Evolutionary conservation across 2,113 vertebrate species (phyloP).

Genomic region (Zapus hudsonius): DNA sequence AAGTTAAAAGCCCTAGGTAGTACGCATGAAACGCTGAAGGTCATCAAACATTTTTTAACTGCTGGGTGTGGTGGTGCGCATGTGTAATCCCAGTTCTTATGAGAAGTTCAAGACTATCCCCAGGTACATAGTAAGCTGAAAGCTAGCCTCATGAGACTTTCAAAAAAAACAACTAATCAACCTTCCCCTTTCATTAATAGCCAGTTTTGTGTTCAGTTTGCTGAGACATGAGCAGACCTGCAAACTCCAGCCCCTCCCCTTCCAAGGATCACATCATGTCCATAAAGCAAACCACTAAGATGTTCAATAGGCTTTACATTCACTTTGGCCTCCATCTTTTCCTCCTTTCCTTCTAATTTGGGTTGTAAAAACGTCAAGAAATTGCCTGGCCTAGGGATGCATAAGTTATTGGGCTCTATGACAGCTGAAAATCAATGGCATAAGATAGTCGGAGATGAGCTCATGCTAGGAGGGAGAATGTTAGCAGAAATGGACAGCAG

Average conservation of each 20-base stretch:
- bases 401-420: conserved; percentile 40
- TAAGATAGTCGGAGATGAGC: conserved; percentile 51
- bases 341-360: conserved; percentile 47
- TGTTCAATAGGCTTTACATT: conserved; percentile 65
- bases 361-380: conserved; percentile 50
- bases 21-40: not conserved
- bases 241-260: not conserved
- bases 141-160: not conserved
- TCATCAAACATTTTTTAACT: not conserved
- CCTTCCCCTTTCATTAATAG: not conserved
- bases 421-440: conserved; percentile 61
- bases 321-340: conserved; percentile 41
- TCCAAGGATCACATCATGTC: conserved; percentile 32
- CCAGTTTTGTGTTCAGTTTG: conserved; percentile 57
- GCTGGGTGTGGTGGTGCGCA: not conserved
- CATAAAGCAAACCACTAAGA: conserved; percentile 78
- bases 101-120: not conserved
- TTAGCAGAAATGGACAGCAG: conserved; percentile 20
- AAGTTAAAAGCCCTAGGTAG: not conserved
- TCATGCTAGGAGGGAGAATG: not conserved
- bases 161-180: not conserved
- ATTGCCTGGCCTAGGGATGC: conserved; percentile 30
- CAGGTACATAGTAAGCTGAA: not conserved
- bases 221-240: conserved; percentile 70
- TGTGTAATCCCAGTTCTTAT: not conserved